A percentile compares a stretch with the other conserved stretches of the same genome.
Conservation (phyloP, 2,888 invertebrate species). For the Brenthis hecate region DNA sequence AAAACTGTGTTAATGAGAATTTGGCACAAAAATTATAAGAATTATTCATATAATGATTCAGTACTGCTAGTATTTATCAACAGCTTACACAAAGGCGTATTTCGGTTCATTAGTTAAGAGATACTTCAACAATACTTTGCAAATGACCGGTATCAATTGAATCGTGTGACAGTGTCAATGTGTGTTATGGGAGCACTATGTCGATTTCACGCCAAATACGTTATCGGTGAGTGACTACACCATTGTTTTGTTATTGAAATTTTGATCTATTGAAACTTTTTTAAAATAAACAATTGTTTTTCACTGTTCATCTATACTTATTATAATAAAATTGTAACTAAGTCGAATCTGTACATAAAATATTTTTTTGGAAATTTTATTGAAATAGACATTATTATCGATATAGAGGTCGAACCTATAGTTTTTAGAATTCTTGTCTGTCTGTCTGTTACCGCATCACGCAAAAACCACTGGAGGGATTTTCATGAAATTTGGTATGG, state of each 20-base stretch:
- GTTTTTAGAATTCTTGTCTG: no score
- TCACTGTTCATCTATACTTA: no score
- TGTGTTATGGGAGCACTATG: constrained; percentile 78
- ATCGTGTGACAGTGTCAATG: constrained; percentile 47
- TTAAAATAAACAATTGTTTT: neutral
- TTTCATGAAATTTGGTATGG: no score
- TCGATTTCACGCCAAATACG: constrained; percentile 75
- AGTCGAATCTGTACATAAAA: no score
- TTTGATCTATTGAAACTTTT: neutral
- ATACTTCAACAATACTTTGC: constrained; percentile 3
- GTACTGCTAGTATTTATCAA: neutral
- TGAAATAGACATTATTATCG: no score
- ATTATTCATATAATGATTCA: constrained; percentile 16
- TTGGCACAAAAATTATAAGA: constrained; percentile 26
- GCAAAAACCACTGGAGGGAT: no score
- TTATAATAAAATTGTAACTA: no score
- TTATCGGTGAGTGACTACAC: constrained; percentile 63
- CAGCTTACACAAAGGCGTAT: constrained; percentile 3
- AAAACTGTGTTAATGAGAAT: constrained; percentile 19
- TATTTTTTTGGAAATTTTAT: no score
- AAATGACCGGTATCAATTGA: constrained; percentile 27
- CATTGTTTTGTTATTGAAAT: constrained; percentile 9
- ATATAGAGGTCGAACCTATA: no score
- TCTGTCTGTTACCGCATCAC: no score
- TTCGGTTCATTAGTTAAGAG: constrained; percentile 15